Percentiles rank a stretch among this genome's conserved stretches.
These are phyloP conservation scores for Lithobates sylvaticus DNA, from an alignment of 2,797 vertebrate genomes.

Conservation along the genomic window DNA sequence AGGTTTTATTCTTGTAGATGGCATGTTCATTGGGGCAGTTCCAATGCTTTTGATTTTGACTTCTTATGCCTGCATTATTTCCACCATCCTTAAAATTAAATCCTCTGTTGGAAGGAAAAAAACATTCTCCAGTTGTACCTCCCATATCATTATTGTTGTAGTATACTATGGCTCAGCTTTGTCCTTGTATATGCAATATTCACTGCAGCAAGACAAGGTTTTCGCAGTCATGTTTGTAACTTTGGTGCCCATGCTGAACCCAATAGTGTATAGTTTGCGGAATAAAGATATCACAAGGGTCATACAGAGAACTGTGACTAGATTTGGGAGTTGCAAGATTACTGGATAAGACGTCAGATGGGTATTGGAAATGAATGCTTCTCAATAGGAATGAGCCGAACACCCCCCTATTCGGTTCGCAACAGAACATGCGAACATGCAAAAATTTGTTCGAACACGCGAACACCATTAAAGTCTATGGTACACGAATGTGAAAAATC, in stretches of 20 bases:
- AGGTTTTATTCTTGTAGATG: neutral
- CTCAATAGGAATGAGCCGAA: too few species aligned
- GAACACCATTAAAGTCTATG: too few species aligned
- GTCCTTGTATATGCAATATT: constrained; percentile 62
- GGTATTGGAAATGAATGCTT: too few species aligned
- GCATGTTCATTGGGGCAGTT: neutral
- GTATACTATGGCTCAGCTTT: constrained; percentile 66
- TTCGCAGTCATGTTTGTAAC: constrained; percentile 65
- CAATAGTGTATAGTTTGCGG: constrained; percentile 38
- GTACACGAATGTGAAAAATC: too few species aligned
- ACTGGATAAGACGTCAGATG: neutral
- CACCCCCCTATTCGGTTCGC: too few species aligned
- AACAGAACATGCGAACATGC: too few species aligned
- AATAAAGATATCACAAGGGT: constrained; percentile 29
- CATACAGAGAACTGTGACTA: neutral
- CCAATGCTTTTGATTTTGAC: constrained; percentile 50
- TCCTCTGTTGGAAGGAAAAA: constrained; percentile 53
- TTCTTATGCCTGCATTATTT: constrained; percentile 61
- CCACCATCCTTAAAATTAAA: constrained; percentile 56
- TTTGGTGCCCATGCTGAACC: constrained; percentile 46
- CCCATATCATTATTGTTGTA: constrained; percentile 63
- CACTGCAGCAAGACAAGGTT: constrained; percentile 60
- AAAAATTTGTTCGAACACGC: too few species aligned
- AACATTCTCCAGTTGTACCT: constrained; percentile 63
- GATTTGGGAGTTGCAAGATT: neutral